These are phyloP conservation scores for Phrynocephalus versicolor DNA, from an alignment of 2,113 vertebrate species.

Conservation along the genomic window DNA sequence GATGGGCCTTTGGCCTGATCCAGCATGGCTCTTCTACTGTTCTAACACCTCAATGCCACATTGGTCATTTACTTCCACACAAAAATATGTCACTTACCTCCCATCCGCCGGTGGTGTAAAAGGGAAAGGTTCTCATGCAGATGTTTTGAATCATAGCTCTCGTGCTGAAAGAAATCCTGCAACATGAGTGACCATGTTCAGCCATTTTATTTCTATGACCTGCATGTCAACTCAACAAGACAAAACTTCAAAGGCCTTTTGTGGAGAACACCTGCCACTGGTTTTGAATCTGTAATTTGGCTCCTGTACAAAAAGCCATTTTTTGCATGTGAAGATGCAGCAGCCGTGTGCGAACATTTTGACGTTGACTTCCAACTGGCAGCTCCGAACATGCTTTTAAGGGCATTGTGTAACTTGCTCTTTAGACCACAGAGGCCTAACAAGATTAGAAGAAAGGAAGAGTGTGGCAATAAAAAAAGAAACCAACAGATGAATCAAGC, in stretches of 20 bases:
- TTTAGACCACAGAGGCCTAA: not conserved
- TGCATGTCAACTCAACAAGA: not conserved
- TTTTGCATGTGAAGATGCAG: conserved; percentile 24
- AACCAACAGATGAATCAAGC: conserved; percentile 36
- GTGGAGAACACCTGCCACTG: not conserved
- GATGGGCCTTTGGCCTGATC: no score
- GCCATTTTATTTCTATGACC: not conserved
- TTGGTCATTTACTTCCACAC: not conserved
- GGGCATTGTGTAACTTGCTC: conserved; percentile 4
- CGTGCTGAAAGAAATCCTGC: not conserved
- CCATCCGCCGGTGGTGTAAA: not conserved
- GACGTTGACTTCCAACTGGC: not conserved
- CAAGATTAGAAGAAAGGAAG: not conserved
- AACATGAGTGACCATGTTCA: not conserved
- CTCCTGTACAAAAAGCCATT: not conserved
- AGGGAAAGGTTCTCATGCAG: not conserved
- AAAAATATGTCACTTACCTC: no score
- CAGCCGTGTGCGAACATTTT: conserved; percentile 17
- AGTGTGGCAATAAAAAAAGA: not conserved
- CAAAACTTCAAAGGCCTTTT: not conserved
- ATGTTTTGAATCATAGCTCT: not conserved
- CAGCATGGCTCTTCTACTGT: no score
- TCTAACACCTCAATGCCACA: no score
- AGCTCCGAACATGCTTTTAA: not conserved
- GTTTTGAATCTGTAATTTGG: not conserved